phyloP scores from a whole-genome alignment of 2,797 vertebrate species.

The Manis javanica region DNA sequence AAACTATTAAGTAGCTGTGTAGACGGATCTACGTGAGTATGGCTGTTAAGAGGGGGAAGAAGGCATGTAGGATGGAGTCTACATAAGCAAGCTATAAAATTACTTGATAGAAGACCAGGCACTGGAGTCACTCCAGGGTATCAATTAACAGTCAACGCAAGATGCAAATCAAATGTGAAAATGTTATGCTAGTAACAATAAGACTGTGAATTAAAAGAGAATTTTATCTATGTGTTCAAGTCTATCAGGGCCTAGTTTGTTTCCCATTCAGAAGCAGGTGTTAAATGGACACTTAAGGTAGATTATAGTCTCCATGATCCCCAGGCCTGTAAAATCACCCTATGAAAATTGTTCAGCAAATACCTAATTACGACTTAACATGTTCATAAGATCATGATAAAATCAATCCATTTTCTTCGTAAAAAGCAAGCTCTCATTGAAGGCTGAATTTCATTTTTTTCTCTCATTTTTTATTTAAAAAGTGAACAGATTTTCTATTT shows the following conservation, averaged over 20 bases:
- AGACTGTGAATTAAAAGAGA: constrained; percentile 5
- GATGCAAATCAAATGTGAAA: constrained; percentile 18
- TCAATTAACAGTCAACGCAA: background rate
- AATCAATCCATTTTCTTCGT: constrained; percentile 56
- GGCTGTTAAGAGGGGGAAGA: background rate
- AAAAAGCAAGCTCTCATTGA: constrained; percentile 33
- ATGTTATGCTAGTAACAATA: background rate
- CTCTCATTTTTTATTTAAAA: constrained; percentile 61
- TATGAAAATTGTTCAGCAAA: background rate
- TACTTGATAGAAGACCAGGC: background rate
- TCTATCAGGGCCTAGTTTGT: background rate
- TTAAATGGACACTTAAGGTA: background rate
- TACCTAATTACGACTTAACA: background rate
- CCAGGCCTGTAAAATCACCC: background rate
- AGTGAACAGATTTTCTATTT: constrained; percentile 50
- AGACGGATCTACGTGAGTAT: background rate
- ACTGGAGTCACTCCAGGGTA: background rate
- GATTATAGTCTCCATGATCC: background rate
- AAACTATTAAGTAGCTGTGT: background rate
- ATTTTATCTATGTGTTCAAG: constrained; percentile 13
- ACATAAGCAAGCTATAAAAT: background rate
- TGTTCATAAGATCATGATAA: background rate
- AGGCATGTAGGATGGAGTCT: background rate
- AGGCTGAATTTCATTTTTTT: constrained; percentile 41
- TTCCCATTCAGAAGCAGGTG: constrained; percentile 42